A percentile compares a stretch with the other conserved stretches of the same genome.
Evolutionary conservation across 2,113 vertebrate genomes (phyloP).

Genomic region (Passer domesticus): DNA sequence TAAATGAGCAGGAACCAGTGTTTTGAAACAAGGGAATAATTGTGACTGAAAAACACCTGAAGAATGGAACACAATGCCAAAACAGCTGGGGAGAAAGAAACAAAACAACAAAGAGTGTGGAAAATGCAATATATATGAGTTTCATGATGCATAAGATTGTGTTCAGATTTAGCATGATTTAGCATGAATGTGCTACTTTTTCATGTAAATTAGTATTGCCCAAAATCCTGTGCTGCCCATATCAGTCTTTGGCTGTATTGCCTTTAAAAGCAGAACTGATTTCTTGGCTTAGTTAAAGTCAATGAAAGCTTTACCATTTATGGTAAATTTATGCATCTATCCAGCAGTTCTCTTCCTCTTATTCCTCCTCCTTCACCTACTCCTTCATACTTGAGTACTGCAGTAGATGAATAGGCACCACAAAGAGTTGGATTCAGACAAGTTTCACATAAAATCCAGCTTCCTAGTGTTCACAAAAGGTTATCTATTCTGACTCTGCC

Average conservation of each 20-base stretch:
- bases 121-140: background rate
- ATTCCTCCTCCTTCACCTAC: background rate
- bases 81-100: conserved; percentile 4
- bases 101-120: background rate
- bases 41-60: conserved; percentile 1
- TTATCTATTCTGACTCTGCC: conserved; percentile 52
- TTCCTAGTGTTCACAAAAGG: conserved; percentile 53
- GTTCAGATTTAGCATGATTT: background rate
- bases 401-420: conserved; percentile 7
- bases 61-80: conserved; percentile 4
- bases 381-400: background rate
- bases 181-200: background rate
- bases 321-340: conserved; percentile 17
- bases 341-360: background rate
- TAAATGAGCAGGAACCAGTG: background rate
- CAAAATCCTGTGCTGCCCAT: background rate
- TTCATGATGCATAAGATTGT: background rate
- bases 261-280: background rate
- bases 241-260: background rate
- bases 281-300: conserved; percentile 16
- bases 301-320: conserved; percentile 28
- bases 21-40: conserved; percentile 23
- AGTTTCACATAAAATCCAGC: conserved; percentile 49
- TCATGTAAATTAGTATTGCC: background rate
- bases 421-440: background rate